These are phyloP conservation scores for Amblyjoppa proteus DNA, from an alignment of 2,888 invertebrate species.

Conservation along the genomic window DNA sequence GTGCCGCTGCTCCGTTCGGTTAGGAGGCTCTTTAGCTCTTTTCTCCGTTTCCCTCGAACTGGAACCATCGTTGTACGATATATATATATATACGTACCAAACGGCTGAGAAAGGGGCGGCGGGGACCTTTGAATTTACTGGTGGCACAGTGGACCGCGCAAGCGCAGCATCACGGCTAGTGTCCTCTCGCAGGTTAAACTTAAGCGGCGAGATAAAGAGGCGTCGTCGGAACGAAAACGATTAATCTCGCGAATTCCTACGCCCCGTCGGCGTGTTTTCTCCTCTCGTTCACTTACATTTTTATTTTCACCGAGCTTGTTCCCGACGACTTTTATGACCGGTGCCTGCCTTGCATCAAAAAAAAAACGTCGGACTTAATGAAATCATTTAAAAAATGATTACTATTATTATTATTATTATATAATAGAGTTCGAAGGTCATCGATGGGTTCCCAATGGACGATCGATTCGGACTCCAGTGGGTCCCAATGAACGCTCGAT, in stretches of 20 bases:
- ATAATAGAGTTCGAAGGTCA: too few species aligned
- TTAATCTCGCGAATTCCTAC: slow-evolving; percentile 73
- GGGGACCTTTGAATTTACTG: slow-evolving; percentile 61
- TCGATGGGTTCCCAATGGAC: too few species aligned
- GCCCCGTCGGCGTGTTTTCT: slow-evolving; percentile 49
- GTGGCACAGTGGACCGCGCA: slow-evolving; percentile 34
- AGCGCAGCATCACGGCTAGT: background rate
- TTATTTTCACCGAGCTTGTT: background rate
- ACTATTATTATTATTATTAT: too few species aligned
- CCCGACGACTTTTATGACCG: slow-evolving; percentile 23
- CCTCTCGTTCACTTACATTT: slow-evolving; percentile 23
- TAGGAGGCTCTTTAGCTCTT: slow-evolving; percentile 25
- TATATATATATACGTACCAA: background rate
- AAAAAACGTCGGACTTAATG: background rate
- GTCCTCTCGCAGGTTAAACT: slow-evolving; percentile 19
- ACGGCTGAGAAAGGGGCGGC: background rate
- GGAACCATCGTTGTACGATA: slow-evolving; percentile 18
- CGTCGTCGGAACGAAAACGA: slow-evolving; percentile 70
- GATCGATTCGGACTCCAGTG: too few species aligned
- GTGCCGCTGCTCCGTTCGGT: slow-evolving; percentile 41
- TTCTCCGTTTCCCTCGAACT: slow-evolving; percentile 54
- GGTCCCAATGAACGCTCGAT: too few species aligned
- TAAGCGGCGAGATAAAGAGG: slow-evolving; percentile 66
- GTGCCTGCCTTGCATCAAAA: background rate
- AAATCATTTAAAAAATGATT: too few species aligned